A percentile compares a stretch with the other conserved stretches of the same genome.
Conservation (phyloP, 2,888 invertebrate species). For the Pyrrhia umbra region DNA sequence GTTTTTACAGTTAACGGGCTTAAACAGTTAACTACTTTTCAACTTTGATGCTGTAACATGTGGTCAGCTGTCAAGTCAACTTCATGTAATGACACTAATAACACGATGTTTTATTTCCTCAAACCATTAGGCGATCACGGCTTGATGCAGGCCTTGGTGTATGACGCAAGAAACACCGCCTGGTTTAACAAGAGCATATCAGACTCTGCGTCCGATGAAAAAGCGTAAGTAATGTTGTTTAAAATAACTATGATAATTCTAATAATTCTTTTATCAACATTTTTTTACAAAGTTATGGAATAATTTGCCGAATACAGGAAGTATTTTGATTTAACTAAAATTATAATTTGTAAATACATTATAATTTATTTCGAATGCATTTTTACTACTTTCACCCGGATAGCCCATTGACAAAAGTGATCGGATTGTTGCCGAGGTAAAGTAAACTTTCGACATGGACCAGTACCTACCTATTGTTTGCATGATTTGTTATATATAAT, state of each 20-base stretch:
- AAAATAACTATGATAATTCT: not conserved
- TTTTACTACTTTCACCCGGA: conserved; percentile 87
- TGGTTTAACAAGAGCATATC: conserved; percentile 96
- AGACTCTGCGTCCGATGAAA: conserved; percentile 93
- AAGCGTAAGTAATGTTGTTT: conserved; percentile 80
- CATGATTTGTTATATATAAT: conserved; percentile 47
- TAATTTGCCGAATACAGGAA: conserved; percentile 13
- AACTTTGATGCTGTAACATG: no score
- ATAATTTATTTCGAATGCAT: conserved; percentile 71
- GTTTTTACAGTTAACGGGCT: no score
- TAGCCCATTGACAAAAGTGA: conserved; percentile 97
- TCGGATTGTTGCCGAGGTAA: conserved; percentile 98
- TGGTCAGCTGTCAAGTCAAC: not conserved
- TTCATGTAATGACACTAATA: not conserved
- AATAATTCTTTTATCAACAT: not conserved
- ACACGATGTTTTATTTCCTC: conserved; percentile 1
- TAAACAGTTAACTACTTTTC: no score
- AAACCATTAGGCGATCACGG: conserved; percentile 93
- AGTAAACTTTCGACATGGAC: conserved; percentile 78
- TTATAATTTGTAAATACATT: conserved; percentile 12
- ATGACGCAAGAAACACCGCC: conserved; percentile 96
- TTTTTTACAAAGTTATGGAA: not conserved
- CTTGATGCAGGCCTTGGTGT: conserved; percentile 95
- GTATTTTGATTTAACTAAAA: conserved; percentile 21
- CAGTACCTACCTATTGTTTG: conserved; percentile 44